Percentiles rank a stretch among this genome's conserved stretches.
Conservation (phyloP, 64 coral and sea anemone genomes). For the Stylophora pistillata region DNA sequence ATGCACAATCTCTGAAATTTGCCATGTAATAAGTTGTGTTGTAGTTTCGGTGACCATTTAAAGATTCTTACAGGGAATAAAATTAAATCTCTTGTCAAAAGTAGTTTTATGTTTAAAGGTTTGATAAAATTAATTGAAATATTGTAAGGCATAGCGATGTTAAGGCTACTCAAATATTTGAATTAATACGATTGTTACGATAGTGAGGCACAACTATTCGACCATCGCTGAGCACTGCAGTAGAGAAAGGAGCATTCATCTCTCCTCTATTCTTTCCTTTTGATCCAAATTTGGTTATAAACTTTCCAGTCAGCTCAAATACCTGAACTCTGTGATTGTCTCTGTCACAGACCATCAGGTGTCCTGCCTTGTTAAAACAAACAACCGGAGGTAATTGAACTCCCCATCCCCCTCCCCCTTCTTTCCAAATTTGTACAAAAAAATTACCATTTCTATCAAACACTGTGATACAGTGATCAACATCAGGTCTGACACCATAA, state of each 20-base stretch:
- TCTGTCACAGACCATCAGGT: not conserved
- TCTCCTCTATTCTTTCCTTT: not conserved
- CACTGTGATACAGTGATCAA: not conserved
- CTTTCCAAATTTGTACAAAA: not conserved
- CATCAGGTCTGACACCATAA: not conserved
- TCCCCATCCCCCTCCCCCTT: not conserved
- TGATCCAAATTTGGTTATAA: not conserved
- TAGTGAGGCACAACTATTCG: not conserved
- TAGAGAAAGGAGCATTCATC: not conserved
- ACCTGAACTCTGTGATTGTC: not conserved
- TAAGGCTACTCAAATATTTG: too few species aligned
- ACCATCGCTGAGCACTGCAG: not conserved
- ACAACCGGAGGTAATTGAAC: not conserved
- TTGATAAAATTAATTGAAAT: too few species aligned
- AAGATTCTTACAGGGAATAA: too few species aligned
- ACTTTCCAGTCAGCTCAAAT: not conserved
- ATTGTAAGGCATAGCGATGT: too few species aligned
- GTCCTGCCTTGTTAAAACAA: slow-evolving; percentile 6
- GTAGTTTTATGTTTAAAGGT: too few species aligned
- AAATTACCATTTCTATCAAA: not conserved
- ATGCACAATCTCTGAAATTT: too few species aligned
- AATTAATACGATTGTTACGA: not conserved
- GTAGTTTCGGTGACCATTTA: too few species aligned
- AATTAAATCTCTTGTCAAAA: too few species aligned
- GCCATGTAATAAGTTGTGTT: too few species aligned